Base-by-base conservation (phyloP, 2,888 invertebrate genomes). In the Exocentrus adspersus region DNA sequence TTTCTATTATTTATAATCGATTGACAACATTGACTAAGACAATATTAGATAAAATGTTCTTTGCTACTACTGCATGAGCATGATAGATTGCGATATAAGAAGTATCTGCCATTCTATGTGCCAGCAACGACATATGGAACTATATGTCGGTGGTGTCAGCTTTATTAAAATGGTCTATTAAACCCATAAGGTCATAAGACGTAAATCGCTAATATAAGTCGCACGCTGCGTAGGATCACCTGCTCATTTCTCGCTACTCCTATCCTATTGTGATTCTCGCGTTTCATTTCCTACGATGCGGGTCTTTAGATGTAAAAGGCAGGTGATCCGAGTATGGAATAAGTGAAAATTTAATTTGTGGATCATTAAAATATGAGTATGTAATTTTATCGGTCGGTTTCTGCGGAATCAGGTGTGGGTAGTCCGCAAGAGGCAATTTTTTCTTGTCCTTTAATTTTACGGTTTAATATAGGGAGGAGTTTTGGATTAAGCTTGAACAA, bases 371-470 rank as follows among this genome's bases (percentile, higher is more conserved):
- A 46, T 24, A 20, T 37, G 32, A 30, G 45, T 32, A 20, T 41
- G 46, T 24, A 46, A 41, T 37, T 58, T 45, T 58, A 58, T 58
- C 21, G 45, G 46, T 58, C 17, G 45, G 46, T 58, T 24, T 41
- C 41, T 58, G 37, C 58, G 24, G 46, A 48, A 48, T 57, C 57
- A 57, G 57, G 45, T 57, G 57, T 37, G 45, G 45, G 57, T 37
- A 30, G 14, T 20, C 12, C 46, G 42, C 42, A 42, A 21, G 41
- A 6, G n/a, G 24, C 41, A 21, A 21, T 21, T 24, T 45, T 46
- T 46, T 46, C 21, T 21, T 12, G n/a, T 21, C 21, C 21, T 17
- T 16, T 42, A n/a, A 42, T 42, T 42, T 42, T 42, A 42, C 17
- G 17, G 12, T 42, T 16, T 42, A 42, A 42, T 7, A 7, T 5